Evolutionary conservation across 2,113 vertebrate species (phyloP).

Genomic region (Hassar affinis): DNA sequence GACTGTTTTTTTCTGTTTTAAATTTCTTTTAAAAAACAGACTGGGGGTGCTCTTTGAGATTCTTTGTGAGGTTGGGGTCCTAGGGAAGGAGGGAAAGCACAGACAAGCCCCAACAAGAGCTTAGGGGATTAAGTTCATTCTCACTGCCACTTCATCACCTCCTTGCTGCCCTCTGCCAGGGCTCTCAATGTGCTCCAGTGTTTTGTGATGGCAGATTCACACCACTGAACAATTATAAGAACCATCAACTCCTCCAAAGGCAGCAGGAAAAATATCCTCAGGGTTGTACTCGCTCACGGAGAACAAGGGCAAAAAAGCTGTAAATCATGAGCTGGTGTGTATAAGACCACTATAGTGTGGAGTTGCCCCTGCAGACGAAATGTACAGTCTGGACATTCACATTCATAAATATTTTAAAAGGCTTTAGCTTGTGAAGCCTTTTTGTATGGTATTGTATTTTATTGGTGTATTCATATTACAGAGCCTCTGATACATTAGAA

Average conservation of each 20-base stretch:
- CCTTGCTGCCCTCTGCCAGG: slow-evolving; percentile 57
- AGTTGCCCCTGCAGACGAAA: slow-evolving; percentile 8
- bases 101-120: slow-evolving; percentile 67
- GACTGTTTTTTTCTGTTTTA: background rate
- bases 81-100: slow-evolving; percentile 52
- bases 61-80: slow-evolving; percentile 48
- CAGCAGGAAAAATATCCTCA: slow-evolving; percentile 59
- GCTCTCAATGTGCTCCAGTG: slow-evolving; percentile 59
- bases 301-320: slow-evolving; percentile 48
- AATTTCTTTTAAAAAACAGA: slow-evolving; percentile 22
- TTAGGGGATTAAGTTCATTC: slow-evolving; percentile 74
- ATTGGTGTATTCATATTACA: background rate
- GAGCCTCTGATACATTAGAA: background rate
- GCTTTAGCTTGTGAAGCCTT: background rate
- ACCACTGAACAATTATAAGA: slow-evolving; percentile 61
- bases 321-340: slow-evolving; percentile 52
- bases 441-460: background rate
- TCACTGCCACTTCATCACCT: slow-evolving; percentile 66
- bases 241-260: slow-evolving; percentile 48
- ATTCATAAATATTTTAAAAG: background rate
- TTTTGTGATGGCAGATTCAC: slow-evolving; percentile 59
- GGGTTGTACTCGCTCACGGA: slow-evolving; percentile 50
- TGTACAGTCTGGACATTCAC: slow-evolving; percentile 23
- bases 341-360: slow-evolving; percentile 28
- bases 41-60: slow-evolving; percentile 42